Evolutionary conservation across 2,888 invertebrate genomes (phyloP).

Genomic region (Phanerotoma sp.): DNA sequence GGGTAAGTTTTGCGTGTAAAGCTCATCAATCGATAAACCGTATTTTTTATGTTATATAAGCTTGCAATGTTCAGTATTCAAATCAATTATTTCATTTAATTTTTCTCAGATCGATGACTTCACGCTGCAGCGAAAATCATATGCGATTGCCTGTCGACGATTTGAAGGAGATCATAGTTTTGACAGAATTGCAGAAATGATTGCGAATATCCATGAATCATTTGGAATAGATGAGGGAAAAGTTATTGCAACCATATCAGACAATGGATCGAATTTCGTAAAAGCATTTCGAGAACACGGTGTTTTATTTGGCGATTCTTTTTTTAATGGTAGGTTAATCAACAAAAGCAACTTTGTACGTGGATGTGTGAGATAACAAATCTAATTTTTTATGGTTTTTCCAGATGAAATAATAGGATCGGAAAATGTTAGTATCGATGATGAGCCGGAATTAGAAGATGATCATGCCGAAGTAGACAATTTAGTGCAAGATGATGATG

Average conservation of each 20-base stretch:
- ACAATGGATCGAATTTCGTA: constrained; percentile 24
- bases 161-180: constrained; percentile 17
- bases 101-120: constrained; percentile 4
- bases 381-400: too few relatives aligned
- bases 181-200: constrained; percentile 8
- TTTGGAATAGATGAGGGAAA: neutral
- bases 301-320: constrained; percentile 1
- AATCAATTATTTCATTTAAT: neutral
- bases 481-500: too few relatives aligned
- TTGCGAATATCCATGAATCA: constrained; percentile 7
- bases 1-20: constrained; percentile 19
- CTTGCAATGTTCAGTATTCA: neutral
- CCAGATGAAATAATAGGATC: too few relatives aligned
- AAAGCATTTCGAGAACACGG: constrained; percentile 21
- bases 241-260: constrained; percentile 20
- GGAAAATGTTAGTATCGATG: too few relatives aligned
- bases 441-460: too few relatives aligned
- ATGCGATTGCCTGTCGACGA: constrained; percentile 20
- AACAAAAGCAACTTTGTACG: too few relatives aligned
- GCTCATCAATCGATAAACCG: neutral
- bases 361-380: too few relatives aligned
- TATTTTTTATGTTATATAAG: neutral
- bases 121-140: constrained; percentile 19
- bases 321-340: neutral
- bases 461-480: too few relatives aligned